Evolutionary conservation across 1,140 invertebrate genomes (phyloP).

Genomic region (Listronotus oregonensis): DNA sequence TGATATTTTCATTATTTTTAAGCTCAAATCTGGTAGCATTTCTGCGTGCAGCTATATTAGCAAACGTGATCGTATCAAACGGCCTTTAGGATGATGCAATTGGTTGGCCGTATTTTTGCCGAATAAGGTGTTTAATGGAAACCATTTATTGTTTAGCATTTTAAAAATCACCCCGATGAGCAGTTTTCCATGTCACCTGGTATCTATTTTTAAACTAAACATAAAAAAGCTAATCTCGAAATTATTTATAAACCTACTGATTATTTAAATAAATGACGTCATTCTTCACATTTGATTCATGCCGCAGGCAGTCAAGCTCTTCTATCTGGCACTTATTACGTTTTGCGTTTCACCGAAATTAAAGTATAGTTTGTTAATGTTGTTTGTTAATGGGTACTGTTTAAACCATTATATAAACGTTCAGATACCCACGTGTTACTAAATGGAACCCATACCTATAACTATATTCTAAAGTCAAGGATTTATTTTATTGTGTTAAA

Average conservation of each 20-base stretch:
- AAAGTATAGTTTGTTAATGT: neutral
- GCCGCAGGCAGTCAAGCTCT: neutral
- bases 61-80: no score
- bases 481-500: slow-evolving; percentile 32
- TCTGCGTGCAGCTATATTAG: no score
- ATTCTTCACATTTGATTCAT: slow-evolving; percentile 11
- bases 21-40: no score
- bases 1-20: no score
- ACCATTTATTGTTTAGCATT: no score
- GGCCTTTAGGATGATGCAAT: no score
- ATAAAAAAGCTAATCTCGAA: neutral
- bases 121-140: no score
- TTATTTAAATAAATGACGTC: slow-evolving; percentile 24
- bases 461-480: slow-evolving; percentile 31
- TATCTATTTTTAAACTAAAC: no score
- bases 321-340: slow-evolving; percentile 1
- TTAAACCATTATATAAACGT: neutral
- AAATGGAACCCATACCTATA: slow-evolving; percentile 24
- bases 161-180: no score
- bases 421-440: slow-evolving; percentile 12
- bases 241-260: neutral
- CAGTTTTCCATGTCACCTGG: no score
- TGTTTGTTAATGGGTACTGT: neutral
- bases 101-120: no score
- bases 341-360: slow-evolving; percentile 18